These are phyloP conservation scores for Dasypogon diadema DNA, from an alignment of 2,888 invertebrate species.

Conservation along the genomic window DNA sequence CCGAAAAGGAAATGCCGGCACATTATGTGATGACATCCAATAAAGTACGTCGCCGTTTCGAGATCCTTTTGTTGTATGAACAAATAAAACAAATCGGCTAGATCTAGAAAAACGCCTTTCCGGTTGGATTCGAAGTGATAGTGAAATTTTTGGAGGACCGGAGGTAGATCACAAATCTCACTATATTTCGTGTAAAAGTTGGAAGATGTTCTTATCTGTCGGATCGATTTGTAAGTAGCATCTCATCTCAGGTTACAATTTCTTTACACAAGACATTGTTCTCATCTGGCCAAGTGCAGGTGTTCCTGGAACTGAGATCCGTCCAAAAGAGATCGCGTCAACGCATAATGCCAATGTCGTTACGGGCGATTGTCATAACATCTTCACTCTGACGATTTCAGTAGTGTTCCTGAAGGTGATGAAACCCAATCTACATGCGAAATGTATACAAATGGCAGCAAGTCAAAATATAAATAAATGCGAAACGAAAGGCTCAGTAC, in stretches of 20 bases:
- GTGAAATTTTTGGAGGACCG: background rate
- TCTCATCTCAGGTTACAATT: conserved; percentile 15
- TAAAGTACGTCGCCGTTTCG: conserved; percentile 8
- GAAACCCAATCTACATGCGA: conserved; percentile 33
- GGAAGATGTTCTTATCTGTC: background rate
- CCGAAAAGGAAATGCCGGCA: background rate
- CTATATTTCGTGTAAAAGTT: conserved; percentile 14
- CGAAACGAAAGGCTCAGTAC: background rate
- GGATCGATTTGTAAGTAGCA: conserved; percentile 21
- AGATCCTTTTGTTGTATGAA: background rate
- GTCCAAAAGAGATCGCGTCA: conserved; percentile 12
- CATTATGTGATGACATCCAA: background rate
- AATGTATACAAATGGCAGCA: conserved; percentile 43
- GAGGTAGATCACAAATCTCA: conserved; percentile 12
- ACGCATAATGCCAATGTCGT: conserved; percentile 38
- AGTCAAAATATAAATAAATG: conserved; percentile 39
- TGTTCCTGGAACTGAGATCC: conserved; percentile 16
- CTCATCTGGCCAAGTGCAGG: conserved; percentile 1
- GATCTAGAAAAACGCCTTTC: conserved; percentile 1
- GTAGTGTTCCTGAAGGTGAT: conserved; percentile 3
- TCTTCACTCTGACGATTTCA: conserved; percentile 18
- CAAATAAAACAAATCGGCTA: conserved; percentile 18
- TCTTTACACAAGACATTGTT: background rate
- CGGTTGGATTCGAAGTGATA: background rate
- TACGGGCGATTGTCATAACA: conserved; percentile 30